A percentile compares a stretch with the other conserved stretches of the same genome.
phyloP scores from a whole-genome alignment of 2,888 invertebrate genomes.

The Lissonota sp. region DNA sequence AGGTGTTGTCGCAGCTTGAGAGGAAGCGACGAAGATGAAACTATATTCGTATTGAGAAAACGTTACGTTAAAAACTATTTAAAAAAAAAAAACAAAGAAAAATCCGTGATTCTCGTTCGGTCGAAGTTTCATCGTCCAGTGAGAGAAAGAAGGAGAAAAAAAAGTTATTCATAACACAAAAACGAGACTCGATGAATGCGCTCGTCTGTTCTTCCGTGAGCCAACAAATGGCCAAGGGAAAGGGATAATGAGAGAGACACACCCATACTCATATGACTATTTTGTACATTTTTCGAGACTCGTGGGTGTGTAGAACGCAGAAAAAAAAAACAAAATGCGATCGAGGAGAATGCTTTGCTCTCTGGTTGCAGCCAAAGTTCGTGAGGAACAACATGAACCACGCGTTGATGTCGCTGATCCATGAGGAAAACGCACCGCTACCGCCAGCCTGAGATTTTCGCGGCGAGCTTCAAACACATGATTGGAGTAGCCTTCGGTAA shows the following conservation, averaged over 20 bases:
- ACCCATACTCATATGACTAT: too few relatives aligned
- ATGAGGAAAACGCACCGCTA: conserved; percentile 89
- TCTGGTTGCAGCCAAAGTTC: conserved; percentile 79
- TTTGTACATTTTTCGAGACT: too few relatives aligned
- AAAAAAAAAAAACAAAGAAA: conserved; percentile 7
- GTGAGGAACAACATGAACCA: conserved; percentile 84
- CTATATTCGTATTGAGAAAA: conserved; percentile 16
- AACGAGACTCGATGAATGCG: neutral
- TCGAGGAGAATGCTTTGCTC: conserved; percentile 42
- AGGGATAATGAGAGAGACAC: too few relatives aligned
- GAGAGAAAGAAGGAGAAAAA: too few relatives aligned
- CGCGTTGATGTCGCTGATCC: conserved; percentile 88
- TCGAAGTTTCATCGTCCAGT: neutral
- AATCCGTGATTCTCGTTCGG: neutral
- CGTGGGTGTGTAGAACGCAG: too few relatives aligned
- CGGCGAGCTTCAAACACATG: neutral
- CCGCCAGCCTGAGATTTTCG: conserved; percentile 83
- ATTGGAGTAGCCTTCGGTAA: too few relatives aligned
- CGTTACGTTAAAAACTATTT: conserved; percentile 8
- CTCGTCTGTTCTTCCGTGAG: too few relatives aligned
- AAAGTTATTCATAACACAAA: too few relatives aligned
- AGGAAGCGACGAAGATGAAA: conserved; percentile 47
- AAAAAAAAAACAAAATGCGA: conserved; percentile 25
- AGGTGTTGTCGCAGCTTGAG: conserved; percentile 52
- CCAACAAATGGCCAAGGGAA: too few relatives aligned